phyloP scores from a whole-genome alignment of 2,888 invertebrate genomes.

The Ophioninae sp. region DNA sequence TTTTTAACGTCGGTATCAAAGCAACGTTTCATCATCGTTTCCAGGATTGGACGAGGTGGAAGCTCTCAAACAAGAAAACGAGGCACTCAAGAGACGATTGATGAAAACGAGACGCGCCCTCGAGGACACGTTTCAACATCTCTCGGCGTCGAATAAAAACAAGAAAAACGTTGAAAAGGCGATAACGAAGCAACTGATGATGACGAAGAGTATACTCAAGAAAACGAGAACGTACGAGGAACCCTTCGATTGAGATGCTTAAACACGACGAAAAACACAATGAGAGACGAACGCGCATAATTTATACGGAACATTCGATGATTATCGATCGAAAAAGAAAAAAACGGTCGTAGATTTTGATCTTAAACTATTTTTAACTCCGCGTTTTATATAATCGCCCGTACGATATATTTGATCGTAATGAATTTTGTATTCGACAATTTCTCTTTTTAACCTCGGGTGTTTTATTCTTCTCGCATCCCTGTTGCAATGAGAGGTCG shows the following conservation, averaged over 20 bases:
- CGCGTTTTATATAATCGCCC: constrained; percentile 16
- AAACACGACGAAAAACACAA: constrained; percentile 25
- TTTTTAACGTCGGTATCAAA: too few relatives aligned
- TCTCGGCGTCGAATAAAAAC: constrained; percentile 89
- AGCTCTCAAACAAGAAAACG: constrained; percentile 86
- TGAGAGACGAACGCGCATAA: constrained; percentile 29
- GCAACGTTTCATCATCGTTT: constrained; percentile 17
- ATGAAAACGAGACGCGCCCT: constrained; percentile 88
- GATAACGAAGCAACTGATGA: constrained; percentile 82
- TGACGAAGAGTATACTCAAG: constrained; percentile 78
- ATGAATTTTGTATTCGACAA: constrained; percentile 14
- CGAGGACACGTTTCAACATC: constrained; percentile 89
- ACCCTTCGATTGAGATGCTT: constrained; percentile 70
- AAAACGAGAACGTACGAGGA: constrained; percentile 79
- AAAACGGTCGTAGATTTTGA: constrained; percentile 12
- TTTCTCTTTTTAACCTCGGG: constrained; percentile 33
- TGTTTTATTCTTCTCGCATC: constrained; percentile 32
- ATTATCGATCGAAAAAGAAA: constrained; percentile 18
- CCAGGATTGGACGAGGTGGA: constrained; percentile 80
- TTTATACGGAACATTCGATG: constrained; percentile 27
- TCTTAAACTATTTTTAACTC: constrained; percentile 27
- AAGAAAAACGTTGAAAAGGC: constrained; percentile 92
- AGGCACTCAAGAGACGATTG: constrained; percentile 87
- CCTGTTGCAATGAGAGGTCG: constrained; percentile 43
- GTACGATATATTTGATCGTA: constrained; percentile 40